Conservation (phyloP, 2,113 vertebrate species). For the Protomyctophum bolini region DNA sequence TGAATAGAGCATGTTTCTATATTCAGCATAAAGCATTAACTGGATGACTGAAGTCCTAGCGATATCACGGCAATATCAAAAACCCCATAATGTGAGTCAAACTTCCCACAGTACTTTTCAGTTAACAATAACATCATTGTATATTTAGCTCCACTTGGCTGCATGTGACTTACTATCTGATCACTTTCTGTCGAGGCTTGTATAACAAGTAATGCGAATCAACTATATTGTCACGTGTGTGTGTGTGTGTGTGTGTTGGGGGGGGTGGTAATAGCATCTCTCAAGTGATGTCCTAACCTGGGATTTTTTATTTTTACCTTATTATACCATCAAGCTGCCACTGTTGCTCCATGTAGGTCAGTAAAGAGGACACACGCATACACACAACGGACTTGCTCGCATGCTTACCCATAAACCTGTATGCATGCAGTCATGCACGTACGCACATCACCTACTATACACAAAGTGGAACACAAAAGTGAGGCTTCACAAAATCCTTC, state of each 20-base stretch:
- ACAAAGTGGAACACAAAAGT: neutral
- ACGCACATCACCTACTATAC: neutral
- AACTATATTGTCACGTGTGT: no score
- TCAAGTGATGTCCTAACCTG: conserved; percentile 47
- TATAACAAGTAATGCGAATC: neutral
- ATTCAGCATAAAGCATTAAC: no score
- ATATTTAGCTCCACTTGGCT: no score
- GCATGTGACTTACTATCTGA: no score
- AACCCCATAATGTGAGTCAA: no score
- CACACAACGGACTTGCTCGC: neutral
- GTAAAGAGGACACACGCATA: conserved; percentile 68
- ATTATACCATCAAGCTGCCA: conserved; percentile 62
- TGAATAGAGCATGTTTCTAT: no score
- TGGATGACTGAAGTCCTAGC: no score
- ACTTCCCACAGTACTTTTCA: no score
- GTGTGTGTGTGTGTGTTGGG: neutral
- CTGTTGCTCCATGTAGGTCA: conserved; percentile 78
- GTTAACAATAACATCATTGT: no score
- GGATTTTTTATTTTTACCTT: conserved; percentile 54
- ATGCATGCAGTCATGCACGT: neutral
- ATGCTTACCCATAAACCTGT: neutral
- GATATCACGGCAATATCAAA: no score
- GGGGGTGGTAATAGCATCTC: conserved; percentile 23
- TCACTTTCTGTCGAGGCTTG: neutral
- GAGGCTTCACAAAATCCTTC: conserved; percentile 47